These are phyloP conservation scores for Heliconius hortense DNA, from an alignment of 2,888 invertebrate genomes.

Conservation along the genomic window DNA sequence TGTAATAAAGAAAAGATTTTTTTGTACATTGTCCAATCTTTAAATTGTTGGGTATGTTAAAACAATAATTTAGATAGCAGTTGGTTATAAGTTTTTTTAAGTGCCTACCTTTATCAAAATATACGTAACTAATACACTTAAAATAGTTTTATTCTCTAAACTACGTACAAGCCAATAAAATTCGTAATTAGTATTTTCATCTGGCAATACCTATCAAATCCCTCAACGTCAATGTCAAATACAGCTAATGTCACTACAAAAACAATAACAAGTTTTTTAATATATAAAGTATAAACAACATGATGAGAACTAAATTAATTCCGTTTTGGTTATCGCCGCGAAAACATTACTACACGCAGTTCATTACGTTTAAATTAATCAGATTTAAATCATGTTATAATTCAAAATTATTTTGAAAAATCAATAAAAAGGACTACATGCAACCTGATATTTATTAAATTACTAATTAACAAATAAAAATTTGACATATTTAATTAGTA, in stretches of 20 bases:
- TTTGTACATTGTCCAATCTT: no score
- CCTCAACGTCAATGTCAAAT: slow-evolving; percentile 16
- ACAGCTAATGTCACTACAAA: slow-evolving; percentile 7
- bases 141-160: no score
- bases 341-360: slow-evolving; percentile 9
- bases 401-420: background rate
- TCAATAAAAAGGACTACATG: background rate
- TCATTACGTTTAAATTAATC: background rate
- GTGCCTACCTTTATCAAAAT: no score
- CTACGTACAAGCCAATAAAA: background rate
- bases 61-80: no score
- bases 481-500: background rate
- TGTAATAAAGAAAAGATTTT: no score
- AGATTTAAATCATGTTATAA: background rate
- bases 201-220: background rate
- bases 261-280: slow-evolving; percentile 21
- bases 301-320: slow-evolving; percentile 22
- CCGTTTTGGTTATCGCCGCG: slow-evolving; percentile 25
- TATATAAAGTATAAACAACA: slow-evolving; percentile 6
- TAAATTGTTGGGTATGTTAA: no score
- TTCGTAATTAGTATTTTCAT: background rate
- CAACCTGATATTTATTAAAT: background rate
- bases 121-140: no score
- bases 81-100: no score
- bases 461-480: background rate